Evolutionary conservation across 2,797 vertebrate genomes (phyloP), one percentile per base, ranked within the genome.

Genomic region (Malacoraja senta): DNA sequence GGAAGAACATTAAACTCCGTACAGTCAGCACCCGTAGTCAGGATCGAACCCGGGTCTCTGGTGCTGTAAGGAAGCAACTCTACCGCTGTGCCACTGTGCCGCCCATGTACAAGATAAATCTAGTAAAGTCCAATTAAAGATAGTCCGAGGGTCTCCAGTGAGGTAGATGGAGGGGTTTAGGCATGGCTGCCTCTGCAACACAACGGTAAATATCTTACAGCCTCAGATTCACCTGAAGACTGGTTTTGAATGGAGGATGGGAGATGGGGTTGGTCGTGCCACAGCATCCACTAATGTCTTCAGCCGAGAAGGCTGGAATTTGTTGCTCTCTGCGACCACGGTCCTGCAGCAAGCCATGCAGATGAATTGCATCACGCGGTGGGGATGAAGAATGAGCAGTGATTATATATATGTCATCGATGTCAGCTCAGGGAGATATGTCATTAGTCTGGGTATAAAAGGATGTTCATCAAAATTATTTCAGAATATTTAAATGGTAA

Each of bases 401-500:
- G 84, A 88, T 88, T 88, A 68, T 68, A 32, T 68, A 68, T 68
- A 63, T 88, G 84, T 65, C 84, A 88, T 7, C n/a, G 63, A 68
- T 68, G 84, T 88, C 84, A 88, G 63, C 61, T 88, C 84, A 88
- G 68, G 84, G 84, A 88, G 61, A 88, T 38, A 88, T 88, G 65
- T 88, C 84, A 88, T 88, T 88, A 88, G 84, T 68, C 84, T 88
- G 84, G 63, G 17, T 68, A 88, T 74, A 68, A 88, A 88, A 88
- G 84, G 63, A 88, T 88, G 84, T 88, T 88, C 84, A 88, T 88
- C 84, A 88, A 68, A 68, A 88, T 88, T 88, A 88, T 88, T 88
- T 88, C 65, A 65, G 84, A 88, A 88, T 88, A 88, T 88, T 88
- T 68, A 88, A 88, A 68, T 88, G 84, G 84, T 88, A 88, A 88